Evolutionary conservation across 2,888 invertebrate species (phyloP).

Genomic region (Andrena bicolor): DNA sequence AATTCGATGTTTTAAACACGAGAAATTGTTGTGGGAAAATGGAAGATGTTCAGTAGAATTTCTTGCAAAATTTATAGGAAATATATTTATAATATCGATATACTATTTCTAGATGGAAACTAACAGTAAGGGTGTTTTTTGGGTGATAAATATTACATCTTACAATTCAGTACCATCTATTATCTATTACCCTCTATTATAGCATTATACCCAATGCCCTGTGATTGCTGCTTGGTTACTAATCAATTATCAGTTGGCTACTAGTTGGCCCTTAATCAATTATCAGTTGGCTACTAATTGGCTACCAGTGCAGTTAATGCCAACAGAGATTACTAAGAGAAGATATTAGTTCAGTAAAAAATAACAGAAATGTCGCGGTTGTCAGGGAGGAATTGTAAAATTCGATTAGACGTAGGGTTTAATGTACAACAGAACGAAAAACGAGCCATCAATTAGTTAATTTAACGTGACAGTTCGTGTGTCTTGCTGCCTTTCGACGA

Average conservation of each 20-base stretch:
- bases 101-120: not conserved
- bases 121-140: no score
- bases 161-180: no score
- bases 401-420: not conserved
- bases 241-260: not conserved
- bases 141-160: no score
- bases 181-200: no score
- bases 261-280: not conserved
- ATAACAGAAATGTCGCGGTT: not conserved
- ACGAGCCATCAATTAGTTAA: not conserved
- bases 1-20: not conserved
- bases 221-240: not conserved
- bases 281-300: not conserved
- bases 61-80: no score
- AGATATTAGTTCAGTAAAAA: no score
- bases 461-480: not conserved
- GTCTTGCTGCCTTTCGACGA: not conserved
- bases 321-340: no score
- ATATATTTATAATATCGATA: not conserved
- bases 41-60: no score
- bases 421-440: not conserved
- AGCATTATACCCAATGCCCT: no score
- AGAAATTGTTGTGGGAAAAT: not conserved
- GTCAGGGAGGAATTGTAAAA: not conserved
- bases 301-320: not conserved